Conservation (phyloP, 2,113 vertebrate species). For the Hemichromis elongatus region DNA sequence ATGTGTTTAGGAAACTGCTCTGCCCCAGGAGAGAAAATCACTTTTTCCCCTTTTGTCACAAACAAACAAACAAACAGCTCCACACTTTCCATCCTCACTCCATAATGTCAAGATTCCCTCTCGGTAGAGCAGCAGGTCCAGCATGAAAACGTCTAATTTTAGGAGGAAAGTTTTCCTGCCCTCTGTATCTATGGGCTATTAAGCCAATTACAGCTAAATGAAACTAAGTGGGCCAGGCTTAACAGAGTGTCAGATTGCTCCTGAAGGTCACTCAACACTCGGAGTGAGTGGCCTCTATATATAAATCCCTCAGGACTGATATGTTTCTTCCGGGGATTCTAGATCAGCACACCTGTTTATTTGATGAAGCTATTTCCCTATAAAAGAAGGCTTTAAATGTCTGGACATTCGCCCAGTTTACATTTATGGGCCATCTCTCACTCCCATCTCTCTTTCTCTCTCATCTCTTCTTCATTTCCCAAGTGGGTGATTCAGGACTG, state of each 20-base stretch:
- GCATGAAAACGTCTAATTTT: conserved; percentile 9
- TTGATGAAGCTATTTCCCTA: conserved; percentile 64
- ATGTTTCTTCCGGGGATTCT: conserved; percentile 50
- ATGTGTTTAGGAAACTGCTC: conserved; percentile 64
- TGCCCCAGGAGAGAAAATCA: conserved; percentile 44
- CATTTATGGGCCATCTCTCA: conserved; percentile 69
- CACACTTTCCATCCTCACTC: conserved; percentile 18
- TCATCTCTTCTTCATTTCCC: conserved; percentile 71
- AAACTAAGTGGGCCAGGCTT: conserved; percentile 43
- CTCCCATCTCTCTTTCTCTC: conserved; percentile 51
- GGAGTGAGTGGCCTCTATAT: not conserved
- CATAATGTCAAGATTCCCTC: not conserved
- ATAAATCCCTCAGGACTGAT: conserved; percentile 38
- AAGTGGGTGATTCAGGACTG: conserved; percentile 65
- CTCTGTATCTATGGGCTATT: conserved; percentile 35
- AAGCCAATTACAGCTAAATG: conserved; percentile 51
- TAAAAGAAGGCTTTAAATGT: conserved; percentile 67
- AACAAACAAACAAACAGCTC: conserved; percentile 52
- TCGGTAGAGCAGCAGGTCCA: not conserved
- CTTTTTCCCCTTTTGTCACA: conserved; percentile 47
- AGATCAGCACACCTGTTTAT: conserved; percentile 65
- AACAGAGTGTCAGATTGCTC: conserved; percentile 47
- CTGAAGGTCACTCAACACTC: conserved; percentile 54
- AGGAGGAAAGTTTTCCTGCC: conserved; percentile 20
- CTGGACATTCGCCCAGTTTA: conserved; percentile 66